Conservation (phyloP, 2,797 vertebrate species). For the Ptychadena robeensis region DNA sequence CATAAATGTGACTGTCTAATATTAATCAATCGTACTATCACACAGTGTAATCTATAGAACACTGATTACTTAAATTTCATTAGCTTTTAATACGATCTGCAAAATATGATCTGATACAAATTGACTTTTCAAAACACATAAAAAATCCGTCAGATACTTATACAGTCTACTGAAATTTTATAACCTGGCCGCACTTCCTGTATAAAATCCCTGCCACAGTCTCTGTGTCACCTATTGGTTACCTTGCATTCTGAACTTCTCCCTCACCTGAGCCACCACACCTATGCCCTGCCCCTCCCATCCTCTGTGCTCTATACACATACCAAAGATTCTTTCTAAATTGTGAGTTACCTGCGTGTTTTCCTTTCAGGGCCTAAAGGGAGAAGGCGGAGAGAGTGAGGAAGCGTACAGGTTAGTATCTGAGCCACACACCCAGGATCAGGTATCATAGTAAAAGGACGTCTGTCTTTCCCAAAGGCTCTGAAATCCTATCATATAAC, state of each 20-base stretch:
- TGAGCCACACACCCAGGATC: conserved; percentile 12
- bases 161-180: too few relatives aligned
- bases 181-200: conserved; percentile 49
- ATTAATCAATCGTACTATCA: too few relatives aligned
- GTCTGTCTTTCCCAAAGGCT: background rate
- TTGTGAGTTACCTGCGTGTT: conserved; percentile 40
- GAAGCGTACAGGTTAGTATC: conserved; percentile 11
- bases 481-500: background rate
- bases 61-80: too few relatives aligned
- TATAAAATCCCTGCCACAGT: conserved; percentile 11
- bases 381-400: conserved; percentile 46
- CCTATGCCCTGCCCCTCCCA: conserved; percentile 27
- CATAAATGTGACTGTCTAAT: too few relatives aligned
- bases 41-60: too few relatives aligned
- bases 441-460: conserved; percentile 16
- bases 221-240: conserved; percentile 65
- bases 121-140: too few relatives aligned
- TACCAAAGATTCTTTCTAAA: conserved; percentile 53
- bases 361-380: conserved; percentile 35
- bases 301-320: conserved; percentile 28
- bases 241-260: conserved; percentile 53
- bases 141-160: too few relatives aligned
- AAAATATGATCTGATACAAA: too few relatives aligned
- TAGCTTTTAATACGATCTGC: too few relatives aligned
- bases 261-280: conserved; percentile 32